Conservation (phyloP, 2,797 vertebrate species). For the Threskiornis aethiopicus region DNA sequence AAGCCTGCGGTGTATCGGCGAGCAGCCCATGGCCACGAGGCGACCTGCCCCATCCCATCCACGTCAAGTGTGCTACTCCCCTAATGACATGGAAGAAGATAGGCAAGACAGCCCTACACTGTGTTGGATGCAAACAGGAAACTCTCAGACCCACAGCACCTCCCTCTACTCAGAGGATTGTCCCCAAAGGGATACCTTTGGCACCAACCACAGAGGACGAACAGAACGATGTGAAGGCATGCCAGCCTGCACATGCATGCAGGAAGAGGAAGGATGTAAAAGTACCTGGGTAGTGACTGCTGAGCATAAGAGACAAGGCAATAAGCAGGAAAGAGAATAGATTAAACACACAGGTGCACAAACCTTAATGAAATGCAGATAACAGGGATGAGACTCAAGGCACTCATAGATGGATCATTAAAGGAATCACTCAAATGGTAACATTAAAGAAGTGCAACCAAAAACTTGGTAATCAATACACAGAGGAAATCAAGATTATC, state of each 20-base stretch:
- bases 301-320: background rate
- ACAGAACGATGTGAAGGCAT: background rate
- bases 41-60: background rate
- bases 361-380: background rate
- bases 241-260: fast-evolving
- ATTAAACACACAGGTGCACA: background rate
- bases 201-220: fast-evolving
- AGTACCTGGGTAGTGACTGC: background rate
- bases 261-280: background rate
- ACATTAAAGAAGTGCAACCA: fast-evolving
- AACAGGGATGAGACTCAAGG: background rate
- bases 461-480: fast-evolving
- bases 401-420: background rate
- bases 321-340: background rate
- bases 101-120: too few relatives aligned
- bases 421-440: background rate
- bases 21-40: too few relatives aligned
- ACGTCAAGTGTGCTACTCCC: too few relatives aligned
- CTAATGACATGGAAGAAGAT: fast-evolving
- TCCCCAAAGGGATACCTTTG: background rate
- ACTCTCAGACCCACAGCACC: background rate
- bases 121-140: background rate
- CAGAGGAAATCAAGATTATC: background rate
- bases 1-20: too few relatives aligned
- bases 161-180: background rate